Evolutionary conservation across 2,888 invertebrate species (phyloP).

Genomic region (Notodonta ziczac): DNA sequence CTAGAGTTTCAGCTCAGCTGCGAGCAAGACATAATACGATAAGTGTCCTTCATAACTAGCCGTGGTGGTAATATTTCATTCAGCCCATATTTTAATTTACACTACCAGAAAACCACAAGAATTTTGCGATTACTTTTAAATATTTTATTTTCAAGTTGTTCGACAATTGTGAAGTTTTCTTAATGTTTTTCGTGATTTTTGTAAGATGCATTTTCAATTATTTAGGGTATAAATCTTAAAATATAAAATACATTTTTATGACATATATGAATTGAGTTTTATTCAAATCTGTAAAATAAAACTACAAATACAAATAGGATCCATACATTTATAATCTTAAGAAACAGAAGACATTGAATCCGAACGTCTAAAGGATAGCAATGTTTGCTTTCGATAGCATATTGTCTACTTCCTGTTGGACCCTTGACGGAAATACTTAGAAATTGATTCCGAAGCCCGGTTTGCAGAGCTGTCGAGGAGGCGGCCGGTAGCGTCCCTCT

Average conservation of each 20-base stretch:
- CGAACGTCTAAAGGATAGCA: conserved; percentile 31
- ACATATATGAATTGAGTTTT: too few species aligned
- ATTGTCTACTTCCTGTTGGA: conserved; percentile 42
- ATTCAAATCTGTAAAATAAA: too few species aligned
- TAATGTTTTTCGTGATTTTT: not conserved
- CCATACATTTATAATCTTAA: not conserved
- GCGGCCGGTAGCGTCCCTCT: conserved; percentile 54
- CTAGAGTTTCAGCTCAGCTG: not conserved
- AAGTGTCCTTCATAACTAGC: too few species aligned
- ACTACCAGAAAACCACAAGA: too few species aligned
- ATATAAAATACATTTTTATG: too few species aligned
- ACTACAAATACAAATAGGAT: too few species aligned
- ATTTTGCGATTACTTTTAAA: too few species aligned
- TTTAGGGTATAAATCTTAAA: too few species aligned
- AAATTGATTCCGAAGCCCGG: conserved; percentile 55
- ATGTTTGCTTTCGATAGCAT: conserved; percentile 42
- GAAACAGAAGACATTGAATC: conserved; percentile 23
- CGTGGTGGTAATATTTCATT: too few species aligned
- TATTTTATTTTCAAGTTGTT: not conserved
- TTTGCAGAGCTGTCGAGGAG: conserved; percentile 74
- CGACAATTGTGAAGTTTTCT: not conserved
- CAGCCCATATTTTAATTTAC: too few species aligned
- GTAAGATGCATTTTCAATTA: not conserved
- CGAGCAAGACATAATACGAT: not conserved
- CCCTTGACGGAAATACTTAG: conserved; percentile 59